Conservation (phyloP, 2,113 vertebrate genomes). For the Rynchops niger region DNA sequence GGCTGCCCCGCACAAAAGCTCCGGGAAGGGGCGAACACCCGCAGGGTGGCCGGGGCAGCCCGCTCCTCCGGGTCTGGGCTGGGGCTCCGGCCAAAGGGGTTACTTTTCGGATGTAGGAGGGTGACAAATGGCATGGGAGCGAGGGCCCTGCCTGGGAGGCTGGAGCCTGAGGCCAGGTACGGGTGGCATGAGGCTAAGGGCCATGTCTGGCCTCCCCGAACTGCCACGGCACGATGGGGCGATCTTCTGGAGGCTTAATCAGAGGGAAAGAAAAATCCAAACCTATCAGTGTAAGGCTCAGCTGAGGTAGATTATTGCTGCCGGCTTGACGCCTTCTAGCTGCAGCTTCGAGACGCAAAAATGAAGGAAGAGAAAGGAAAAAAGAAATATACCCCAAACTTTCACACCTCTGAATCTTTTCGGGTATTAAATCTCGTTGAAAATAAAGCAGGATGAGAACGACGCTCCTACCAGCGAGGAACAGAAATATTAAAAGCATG, state of each 20-base stretch:
- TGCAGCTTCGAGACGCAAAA: neutral
- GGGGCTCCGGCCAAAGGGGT: neutral
- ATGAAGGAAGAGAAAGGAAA: neutral
- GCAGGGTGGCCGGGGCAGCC: neutral
- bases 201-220: neutral
- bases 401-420: neutral
- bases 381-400: neutral
- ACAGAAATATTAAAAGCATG: neutral
- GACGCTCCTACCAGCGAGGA: neutral
- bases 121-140: neutral
- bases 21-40: too few species aligned
- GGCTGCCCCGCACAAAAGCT: too few species aligned
- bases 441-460: neutral
- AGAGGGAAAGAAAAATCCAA: neutral
- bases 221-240: neutral
- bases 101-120: neutral
- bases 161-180: neutral
- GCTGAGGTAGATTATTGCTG: neutral
- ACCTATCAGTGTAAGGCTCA: neutral
- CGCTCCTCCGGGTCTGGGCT: neutral
- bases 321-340: constrained; percentile 1
- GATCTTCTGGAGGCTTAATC: neutral
- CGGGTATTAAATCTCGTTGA: neutral
- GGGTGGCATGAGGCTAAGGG: neutral
- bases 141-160: neutral